Conservation (phyloP, 2,797 vertebrate species). For the Gila robusta region DNA sequence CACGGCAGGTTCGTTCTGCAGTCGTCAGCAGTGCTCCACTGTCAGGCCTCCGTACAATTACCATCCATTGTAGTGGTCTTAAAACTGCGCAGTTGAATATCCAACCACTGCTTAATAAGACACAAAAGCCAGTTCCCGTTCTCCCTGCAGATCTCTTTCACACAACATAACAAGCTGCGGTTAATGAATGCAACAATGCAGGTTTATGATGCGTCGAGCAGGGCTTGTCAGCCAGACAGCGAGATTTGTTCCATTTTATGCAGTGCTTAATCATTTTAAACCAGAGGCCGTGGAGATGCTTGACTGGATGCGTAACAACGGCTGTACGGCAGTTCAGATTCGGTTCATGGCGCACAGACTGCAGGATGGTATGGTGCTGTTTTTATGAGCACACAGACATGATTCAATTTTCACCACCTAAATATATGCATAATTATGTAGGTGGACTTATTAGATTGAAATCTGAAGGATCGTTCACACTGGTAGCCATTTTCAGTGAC, state of each 20-base stretch:
- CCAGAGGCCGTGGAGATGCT: slow-evolving; percentile 13
- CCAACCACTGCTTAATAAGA: slow-evolving; percentile 31
- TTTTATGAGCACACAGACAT: slow-evolving; percentile 22
- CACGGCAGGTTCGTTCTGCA: slow-evolving; percentile 10
- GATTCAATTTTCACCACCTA: slow-evolving; percentile 4
- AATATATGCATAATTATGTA: slow-evolving; percentile 12
- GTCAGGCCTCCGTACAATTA: slow-evolving; percentile 24
- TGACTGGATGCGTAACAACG: slow-evolving; percentile 4
- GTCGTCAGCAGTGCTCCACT: neutral
- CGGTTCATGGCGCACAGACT: slow-evolving; percentile 4
- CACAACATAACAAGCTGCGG: slow-evolving; percentile 28
- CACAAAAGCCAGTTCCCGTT: slow-evolving; percentile 8
- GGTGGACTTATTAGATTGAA: neutral
- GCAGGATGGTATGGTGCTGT: slow-evolving; percentile 10
- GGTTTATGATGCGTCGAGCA: slow-evolving; percentile 25
- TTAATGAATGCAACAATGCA: slow-evolving; percentile 47
- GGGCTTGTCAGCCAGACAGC: slow-evolving; percentile 30
- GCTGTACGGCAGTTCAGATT: neutral
- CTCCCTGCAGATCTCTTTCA: neutral
- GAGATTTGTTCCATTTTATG: slow-evolving; percentile 42
- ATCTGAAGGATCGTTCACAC: neutral
- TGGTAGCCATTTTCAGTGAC: neutral
- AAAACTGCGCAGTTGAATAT: slow-evolving; percentile 15
- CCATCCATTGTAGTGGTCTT: slow-evolving; percentile 19
- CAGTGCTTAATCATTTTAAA: slow-evolving; percentile 44